Base-by-base conservation (phyloP, 2,113 vertebrate genomes). In the Anarrhichthys ocellatus region DNA sequence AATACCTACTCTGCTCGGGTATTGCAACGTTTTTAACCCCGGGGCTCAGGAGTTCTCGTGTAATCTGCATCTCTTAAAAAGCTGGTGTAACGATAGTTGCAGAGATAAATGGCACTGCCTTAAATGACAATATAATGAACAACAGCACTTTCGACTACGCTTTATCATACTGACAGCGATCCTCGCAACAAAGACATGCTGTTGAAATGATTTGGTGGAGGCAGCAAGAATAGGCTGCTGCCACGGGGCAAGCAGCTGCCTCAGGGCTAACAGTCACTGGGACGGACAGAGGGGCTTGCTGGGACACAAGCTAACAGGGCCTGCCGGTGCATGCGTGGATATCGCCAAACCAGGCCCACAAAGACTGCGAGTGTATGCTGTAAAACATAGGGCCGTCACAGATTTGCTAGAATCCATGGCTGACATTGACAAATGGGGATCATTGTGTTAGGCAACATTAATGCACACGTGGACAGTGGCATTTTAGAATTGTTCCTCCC, bases 381-480 rank as follows among this genome's bases (percentile, higher is more conserved):
- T 81, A 77, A 58, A 27, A 78, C 85, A 87, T 68, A 62, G 69
- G 62, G n/a, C 52, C 5, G 18, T 76, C 72, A 70, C 64, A 0
- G 69, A 85, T 83, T 79, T 84, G 78, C 83, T 72, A 46, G 73
- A 87, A 63, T 81, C 76, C 76, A 67, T 17, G 9, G 74, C 74
- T 78, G 87, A 91, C 87, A 70, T 59, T 89, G 89, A 91, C 77
- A 74, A 92, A 91, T 82, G 73, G 73, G 74, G 79, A 85, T 88
- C 29, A 72, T 64, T 83, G 65, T 73, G 18, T 74, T 66, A 27
- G 64, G 80, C 58, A 86, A 80, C 75, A 75, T 78, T 81, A 81
- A 78, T 59, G 75, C 72, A 83, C 63, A 68, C 74, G 71, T 34
- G 70, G 75, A 87, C 71, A 76, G 86, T 54, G 61, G 75, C 72